Evolutionary conservation across 2,888 invertebrate species (phyloP).

Genomic region (Tetranychus piercei): DNA sequence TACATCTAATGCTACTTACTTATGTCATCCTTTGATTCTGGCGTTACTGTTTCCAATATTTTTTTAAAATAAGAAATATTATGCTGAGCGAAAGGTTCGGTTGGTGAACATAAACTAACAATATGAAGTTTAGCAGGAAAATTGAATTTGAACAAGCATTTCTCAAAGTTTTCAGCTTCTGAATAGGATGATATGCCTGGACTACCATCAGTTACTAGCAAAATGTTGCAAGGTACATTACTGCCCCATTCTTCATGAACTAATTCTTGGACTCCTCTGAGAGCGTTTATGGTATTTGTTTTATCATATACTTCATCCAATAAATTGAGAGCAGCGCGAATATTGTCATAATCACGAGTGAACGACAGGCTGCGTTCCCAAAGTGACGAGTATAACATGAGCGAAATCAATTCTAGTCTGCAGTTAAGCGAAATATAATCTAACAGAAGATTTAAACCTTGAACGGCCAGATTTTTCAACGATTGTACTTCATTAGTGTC

Average conservation of each 20-base stretch:
- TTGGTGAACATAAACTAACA: conserved; percentile 33
- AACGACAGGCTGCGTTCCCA: conserved; percentile 49
- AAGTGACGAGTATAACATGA: conserved; percentile 37
- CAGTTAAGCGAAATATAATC: conserved; percentile 46
- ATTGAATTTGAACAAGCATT: conserved; percentile 50
- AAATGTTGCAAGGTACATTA: conserved; percentile 60
- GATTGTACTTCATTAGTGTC: conserved; percentile 32
- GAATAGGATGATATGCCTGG: conserved; percentile 11
- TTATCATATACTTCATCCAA: conserved; percentile 62
- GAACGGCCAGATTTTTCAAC: conserved; percentile 44
- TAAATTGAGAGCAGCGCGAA: conserved; percentile 53
- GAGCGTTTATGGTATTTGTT: conserved; percentile 58
- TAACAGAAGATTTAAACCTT: conserved; percentile 46
- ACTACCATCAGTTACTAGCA: conserved; percentile 22
- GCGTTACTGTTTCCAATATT: not conserved
- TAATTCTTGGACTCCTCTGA: conserved; percentile 57
- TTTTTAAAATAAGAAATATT: not conserved
- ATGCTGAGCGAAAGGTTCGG: conserved; percentile 27
- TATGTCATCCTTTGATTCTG: conserved; percentile 42
- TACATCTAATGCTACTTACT: not conserved
- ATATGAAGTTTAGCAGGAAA: conserved; percentile 57
- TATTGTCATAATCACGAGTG: conserved; percentile 64
- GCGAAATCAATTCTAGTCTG: conserved; percentile 50
- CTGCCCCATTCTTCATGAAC: conserved; percentile 70
- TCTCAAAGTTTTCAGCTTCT: conserved; percentile 24